phyloP scores from a whole-genome alignment of 2,113 vertebrate genomes.

The Sporophila hypoxantha region DNA sequence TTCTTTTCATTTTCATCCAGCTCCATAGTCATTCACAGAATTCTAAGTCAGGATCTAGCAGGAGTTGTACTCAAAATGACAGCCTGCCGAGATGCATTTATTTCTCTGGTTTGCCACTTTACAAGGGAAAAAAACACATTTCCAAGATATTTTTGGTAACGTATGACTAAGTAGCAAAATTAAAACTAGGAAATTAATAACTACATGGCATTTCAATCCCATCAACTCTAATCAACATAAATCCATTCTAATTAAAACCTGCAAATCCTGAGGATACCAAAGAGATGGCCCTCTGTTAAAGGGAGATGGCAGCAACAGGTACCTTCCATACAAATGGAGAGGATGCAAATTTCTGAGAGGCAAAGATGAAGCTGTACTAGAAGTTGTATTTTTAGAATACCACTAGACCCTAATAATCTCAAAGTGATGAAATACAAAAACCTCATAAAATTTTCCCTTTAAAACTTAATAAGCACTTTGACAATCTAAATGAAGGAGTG shows the following conservation, averaged over 20 bases:
- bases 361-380: not conserved
- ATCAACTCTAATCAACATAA: constrained; percentile 61
- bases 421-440: not conserved
- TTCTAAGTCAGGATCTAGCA: not conserved
- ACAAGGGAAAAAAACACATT: constrained; percentile 24
- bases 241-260: constrained; percentile 65
- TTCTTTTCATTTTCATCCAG: not conserved
- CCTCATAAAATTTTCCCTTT: not conserved
- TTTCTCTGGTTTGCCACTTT: constrained; percentile 42
- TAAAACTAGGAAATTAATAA: constrained; percentile 58
- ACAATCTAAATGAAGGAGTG: not conserved
- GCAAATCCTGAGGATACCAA: constrained; percentile 49
- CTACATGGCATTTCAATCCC: constrained; percentile 40
- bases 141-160: constrained; percentile 55
- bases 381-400: not conserved
- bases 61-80: not conserved
- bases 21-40: not conserved
- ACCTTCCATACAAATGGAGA: not conserved
- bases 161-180: constrained; percentile 57
- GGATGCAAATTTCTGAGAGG: not conserved
- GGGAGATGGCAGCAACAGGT: not conserved
- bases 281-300: constrained; percentile 41
- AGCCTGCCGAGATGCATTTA: not conserved
- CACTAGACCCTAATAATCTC: not conserved
- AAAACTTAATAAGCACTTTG: not conserved